Percentiles rank a stretch among this genome's conserved stretches.
These are phyloP conservation scores for Xerus inauris DNA, from an alignment of 2,113 vertebrate species.

Conservation along the genomic window DNA sequence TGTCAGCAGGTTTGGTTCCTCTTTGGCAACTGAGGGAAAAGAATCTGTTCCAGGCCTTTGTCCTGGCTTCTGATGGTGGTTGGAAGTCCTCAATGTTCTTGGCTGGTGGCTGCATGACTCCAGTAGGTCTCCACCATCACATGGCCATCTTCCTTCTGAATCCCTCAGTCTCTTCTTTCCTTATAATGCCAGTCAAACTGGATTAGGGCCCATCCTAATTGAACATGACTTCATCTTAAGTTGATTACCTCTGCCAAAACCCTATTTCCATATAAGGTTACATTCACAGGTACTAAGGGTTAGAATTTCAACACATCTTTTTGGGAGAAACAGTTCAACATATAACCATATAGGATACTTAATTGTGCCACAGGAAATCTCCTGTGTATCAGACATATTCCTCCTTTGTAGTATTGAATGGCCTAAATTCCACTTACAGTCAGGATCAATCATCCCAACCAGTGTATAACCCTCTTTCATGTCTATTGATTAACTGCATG, in stretches of 20 bases:
- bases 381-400: background rate
- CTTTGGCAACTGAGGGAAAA: background rate
- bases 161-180: background rate
- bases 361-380: background rate
- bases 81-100: background rate
- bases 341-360: background rate
- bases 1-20: background rate
- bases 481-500: background rate
- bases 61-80: background rate
- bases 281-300: background rate
- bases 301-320: background rate
- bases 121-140: background rate
- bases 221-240: background rate
- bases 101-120: background rate
- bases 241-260: background rate
- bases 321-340: background rate
- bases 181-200: background rate
- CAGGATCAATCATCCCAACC: background rate
- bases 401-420: background rate
- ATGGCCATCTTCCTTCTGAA: background rate
- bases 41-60: background rate
- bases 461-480: background rate
- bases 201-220: background rate
- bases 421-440: background rate
- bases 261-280: background rate